A percentile compares a stretch with the other conserved stretches of the same genome.
Evolutionary conservation across 2,113 vertebrate species (phyloP).

Genomic region (Eptatretus burgeri): DNA sequence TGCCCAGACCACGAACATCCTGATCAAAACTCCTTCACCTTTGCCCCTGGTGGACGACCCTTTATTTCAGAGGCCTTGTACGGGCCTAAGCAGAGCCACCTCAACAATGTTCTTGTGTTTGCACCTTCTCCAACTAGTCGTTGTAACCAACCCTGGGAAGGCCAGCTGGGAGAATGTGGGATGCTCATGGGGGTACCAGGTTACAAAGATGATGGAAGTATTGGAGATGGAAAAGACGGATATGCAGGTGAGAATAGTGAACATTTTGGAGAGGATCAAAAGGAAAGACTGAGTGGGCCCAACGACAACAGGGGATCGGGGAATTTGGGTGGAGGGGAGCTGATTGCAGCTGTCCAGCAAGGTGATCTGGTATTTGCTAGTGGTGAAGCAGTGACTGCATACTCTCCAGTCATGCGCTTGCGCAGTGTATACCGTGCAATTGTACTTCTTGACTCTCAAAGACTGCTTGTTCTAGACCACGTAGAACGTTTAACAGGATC

Average conservation of each 20-base stretch:
- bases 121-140: constrained; percentile 60
- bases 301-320: constrained; percentile 54
- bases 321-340: constrained; percentile 41
- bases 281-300: constrained; percentile 80
- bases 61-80: constrained; percentile 95
- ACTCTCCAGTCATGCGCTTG: constrained; percentile 52
- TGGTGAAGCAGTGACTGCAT: constrained; percentile 46
- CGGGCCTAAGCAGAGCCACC: constrained; percentile 64
- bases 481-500: constrained; percentile 41
- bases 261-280: constrained; percentile 12
- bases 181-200: constrained; percentile 33
- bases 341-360: constrained; percentile 47
- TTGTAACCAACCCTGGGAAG: constrained; percentile 87
- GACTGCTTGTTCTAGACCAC: constrained; percentile 58
- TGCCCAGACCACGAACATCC: constrained; percentile 66
- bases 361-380: constrained; percentile 54
- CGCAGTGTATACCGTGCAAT: constrained; percentile 57
- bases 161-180: constrained; percentile 66
- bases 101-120: constrained; percentile 82
- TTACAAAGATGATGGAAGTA: too few species aligned
- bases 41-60: constrained; percentile 78
- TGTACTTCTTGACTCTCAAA: constrained; percentile 65
- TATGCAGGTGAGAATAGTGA: constrained; percentile 24
- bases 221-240: too few species aligned
- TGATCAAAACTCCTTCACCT: constrained; percentile 92